Evolutionary conservation across 2,888 invertebrate species (phyloP).

Genomic region (Phytoseiulus persimilis): DNA sequence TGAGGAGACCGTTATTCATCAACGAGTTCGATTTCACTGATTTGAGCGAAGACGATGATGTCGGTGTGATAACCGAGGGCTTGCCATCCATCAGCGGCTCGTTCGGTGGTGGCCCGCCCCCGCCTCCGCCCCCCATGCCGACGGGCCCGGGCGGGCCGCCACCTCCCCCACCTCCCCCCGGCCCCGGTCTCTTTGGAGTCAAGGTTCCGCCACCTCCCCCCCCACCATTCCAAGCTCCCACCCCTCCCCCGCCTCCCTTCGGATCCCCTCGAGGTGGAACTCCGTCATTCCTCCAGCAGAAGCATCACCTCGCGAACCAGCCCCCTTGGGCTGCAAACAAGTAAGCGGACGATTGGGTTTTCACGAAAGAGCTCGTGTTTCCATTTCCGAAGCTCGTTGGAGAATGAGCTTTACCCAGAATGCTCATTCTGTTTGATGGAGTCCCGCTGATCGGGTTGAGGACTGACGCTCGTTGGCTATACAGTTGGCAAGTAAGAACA

Average conservation of each 20-base stretch:
- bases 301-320: neutral
- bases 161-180: constrained; percentile 44
- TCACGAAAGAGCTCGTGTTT: neutral
- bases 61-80: constrained; percentile 60
- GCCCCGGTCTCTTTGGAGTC: constrained; percentile 41
- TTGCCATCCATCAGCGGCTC: constrained; percentile 52
- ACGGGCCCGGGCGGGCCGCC: constrained; percentile 45
- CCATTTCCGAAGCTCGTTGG: too few species aligned
- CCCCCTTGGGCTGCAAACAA: constrained; percentile 20
- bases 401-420: too few species aligned
- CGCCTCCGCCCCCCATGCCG: constrained; percentile 67
- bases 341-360: neutral
- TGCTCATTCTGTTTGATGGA: too few species aligned
- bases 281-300: constrained; percentile 25
- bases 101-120: constrained; percentile 57
- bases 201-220: constrained; percentile 45
- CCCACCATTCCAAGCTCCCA: constrained; percentile 42
- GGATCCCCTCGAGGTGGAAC: constrained; percentile 44
- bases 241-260: constrained; percentile 47
- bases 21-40: constrained; percentile 97
- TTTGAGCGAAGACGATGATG: constrained; percentile 76
- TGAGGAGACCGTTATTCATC: constrained; percentile 62
- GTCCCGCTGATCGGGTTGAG: too few species aligned
- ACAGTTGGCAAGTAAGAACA: neutral
- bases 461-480: neutral